Conservation (phyloP, 2,888 invertebrate species). For the Hoplodrina blanda region DNA sequence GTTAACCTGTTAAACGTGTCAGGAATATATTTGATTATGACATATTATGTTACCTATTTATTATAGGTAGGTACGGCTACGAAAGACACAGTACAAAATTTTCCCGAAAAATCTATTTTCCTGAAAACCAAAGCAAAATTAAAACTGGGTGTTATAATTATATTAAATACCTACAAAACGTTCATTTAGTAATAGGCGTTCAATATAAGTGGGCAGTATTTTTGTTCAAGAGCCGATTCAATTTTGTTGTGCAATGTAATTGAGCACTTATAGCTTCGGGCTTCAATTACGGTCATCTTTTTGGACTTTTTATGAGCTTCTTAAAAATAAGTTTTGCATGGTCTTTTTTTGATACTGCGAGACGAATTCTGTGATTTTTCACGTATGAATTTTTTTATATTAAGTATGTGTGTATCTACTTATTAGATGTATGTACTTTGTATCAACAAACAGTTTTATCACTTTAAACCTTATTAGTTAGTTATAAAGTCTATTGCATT, state of each 20-base stretch:
- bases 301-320: slow-evolving; percentile 40
- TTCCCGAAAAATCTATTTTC: background rate
- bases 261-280: slow-evolving; percentile 52
- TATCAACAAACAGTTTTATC: too few relatives aligned
- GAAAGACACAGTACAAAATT: background rate
- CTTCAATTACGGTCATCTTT: slow-evolving; percentile 39
- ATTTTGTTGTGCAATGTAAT: slow-evolving; percentile 61
- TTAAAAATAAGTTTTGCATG: slow-evolving; percentile 42
- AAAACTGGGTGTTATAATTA: slow-evolving; percentile 8
- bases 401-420: too few relatives aligned
- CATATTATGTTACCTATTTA: too few relatives aligned
- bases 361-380: background rate
- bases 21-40: background rate
- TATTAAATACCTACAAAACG: slow-evolving; percentile 36
- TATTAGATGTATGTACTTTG: too few relatives aligned
- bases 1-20: background rate
- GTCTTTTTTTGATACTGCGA: slow-evolving; percentile 6
- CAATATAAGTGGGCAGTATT: slow-evolving; percentile 56
- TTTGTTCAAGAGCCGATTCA: slow-evolving; percentile 55
- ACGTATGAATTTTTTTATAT: background rate
- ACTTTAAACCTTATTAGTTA: too few relatives aligned
- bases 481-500: too few relatives aligned
- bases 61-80: too few relatives aligned
- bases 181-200: slow-evolving; percentile 54
- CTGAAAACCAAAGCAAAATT: background rate